Base-by-base conservation (phyloP, 2,797 vertebrate genomes). In the Oophaga sylvatica region DNA sequence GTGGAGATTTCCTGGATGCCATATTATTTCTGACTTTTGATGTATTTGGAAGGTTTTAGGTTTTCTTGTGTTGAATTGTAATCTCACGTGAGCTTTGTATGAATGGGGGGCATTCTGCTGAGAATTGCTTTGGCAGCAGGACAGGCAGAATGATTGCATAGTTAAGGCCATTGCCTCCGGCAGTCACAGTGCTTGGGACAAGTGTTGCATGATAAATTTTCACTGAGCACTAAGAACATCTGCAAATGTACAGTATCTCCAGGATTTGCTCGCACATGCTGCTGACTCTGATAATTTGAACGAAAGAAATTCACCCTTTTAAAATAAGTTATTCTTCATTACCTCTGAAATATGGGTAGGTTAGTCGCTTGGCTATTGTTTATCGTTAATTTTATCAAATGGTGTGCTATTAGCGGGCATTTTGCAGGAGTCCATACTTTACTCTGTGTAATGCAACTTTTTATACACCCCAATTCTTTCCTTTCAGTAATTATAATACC, bases 201-300 rank as follows among this genome's bases (percentile, higher is more conserved):
- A 77, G 86, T 67, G 70, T 80, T 78, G 80, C 80, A 87, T 87
- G 68, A 81, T 83, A 87, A 87, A 83, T 75, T 83, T 78, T 62
- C 71, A 73, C 22, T 7, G 68, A 87, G 53, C 48, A 9, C 45
- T 41, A 56, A 31, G 70, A 83, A 82, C 71, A 83, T 81, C 86
- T 82, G 80, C 71, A 77, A 83, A 82, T 83, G 11, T 83, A 77
- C 85, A 85, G 83, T 77, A 67, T 85, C 83, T 84, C 53, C 83
- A 45, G 73, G 60, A 77, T 77, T 77, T 31, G 83, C 29, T 85
- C 83, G 77, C 83, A 57, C 73, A 67, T 85, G 83, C 83, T 78
- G 73, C 83, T 85, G 83, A 85, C 73, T 84, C 70, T n/a, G 83
- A 84, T 62, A 57, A 75, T 85, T 84, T 77, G 63, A 45, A 41